These are phyloP conservation scores for Centropus unirufus DNA, from an alignment of 2,113 vertebrate species.

Conservation along the genomic window DNA sequence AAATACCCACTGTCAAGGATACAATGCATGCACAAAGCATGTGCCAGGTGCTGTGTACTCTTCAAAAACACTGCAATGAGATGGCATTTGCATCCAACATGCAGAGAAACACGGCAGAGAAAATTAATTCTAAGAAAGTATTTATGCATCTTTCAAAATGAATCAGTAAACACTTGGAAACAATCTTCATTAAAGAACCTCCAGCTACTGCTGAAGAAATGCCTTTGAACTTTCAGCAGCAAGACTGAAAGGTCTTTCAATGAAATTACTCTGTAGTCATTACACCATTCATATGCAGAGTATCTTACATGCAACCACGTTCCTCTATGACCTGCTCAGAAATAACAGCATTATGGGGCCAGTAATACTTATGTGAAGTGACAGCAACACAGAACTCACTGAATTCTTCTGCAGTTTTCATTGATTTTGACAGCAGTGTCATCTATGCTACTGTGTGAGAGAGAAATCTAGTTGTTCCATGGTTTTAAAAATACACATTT, in stretches of 20 bases:
- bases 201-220: background rate
- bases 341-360: conserved; percentile 21
- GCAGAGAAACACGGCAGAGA: background rate
- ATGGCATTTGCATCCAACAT: background rate
- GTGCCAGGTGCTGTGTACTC: background rate
- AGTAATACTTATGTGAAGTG: conserved; percentile 45
- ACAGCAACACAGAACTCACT: conserved; percentile 5
- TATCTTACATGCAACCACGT: background rate
- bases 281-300: background rate
- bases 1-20: background rate
- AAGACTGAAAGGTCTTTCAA: background rate
- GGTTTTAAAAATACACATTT: conserved; percentile 35
- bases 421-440: conserved; percentile 54
- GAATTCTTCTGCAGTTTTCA: conserved; percentile 27
- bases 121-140: background rate
- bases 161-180: background rate
- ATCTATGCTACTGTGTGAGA: background rate
- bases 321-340: conserved; percentile 22
- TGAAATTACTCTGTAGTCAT: background rate
- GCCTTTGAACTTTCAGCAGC: background rate
- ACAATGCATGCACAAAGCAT: background rate
- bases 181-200: background rate
- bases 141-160: background rate
- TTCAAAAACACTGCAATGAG: background rate
- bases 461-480: background rate